A percentile compares a stretch with the other conserved stretches of the same genome.
These are phyloP conservation scores for Acronicta psi DNA, from an alignment of 2,888 invertebrate genomes.

Conservation along the genomic window DNA sequence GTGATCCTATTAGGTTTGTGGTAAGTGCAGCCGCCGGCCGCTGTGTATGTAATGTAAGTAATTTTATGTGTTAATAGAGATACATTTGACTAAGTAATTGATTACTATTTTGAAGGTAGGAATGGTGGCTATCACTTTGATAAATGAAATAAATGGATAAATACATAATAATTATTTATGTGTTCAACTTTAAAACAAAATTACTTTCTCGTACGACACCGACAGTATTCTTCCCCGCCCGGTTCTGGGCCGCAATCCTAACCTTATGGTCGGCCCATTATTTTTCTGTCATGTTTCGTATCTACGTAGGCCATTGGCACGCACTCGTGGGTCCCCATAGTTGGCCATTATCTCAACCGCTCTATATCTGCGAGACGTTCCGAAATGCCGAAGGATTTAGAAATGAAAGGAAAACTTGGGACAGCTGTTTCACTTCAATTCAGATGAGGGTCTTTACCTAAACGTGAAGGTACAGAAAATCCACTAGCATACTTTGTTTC, in stretches of 20 bases:
- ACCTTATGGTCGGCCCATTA: conserved; percentile 39
- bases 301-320: conserved; percentile 44
- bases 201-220: neutral
- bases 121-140: no score
- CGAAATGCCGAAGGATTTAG: conserved; percentile 39
- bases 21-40: conserved; percentile 4
- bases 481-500: no score
- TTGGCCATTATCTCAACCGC: conserved; percentile 44
- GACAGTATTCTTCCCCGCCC: conserved; percentile 1
- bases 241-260: conserved; percentile 11
- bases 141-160: no score
- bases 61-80: no score
- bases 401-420: conserved; percentile 48
- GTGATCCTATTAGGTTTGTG: conserved; percentile 11
- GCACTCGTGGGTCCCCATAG: conserved; percentile 43
- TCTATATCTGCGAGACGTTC: conserved; percentile 30
- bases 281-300: conserved; percentile 41
- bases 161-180: no score
- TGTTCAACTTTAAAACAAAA: no score
- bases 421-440: conserved; percentile 49
- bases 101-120: no score
- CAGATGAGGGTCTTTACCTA: conserved; percentile 27
- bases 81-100: no score
- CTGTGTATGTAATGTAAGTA: no score
- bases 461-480: conserved; percentile 20